phyloP scores from a whole-genome alignment of 1,140 invertebrate species.

The Lordiphosa clarofinis region DNA sequence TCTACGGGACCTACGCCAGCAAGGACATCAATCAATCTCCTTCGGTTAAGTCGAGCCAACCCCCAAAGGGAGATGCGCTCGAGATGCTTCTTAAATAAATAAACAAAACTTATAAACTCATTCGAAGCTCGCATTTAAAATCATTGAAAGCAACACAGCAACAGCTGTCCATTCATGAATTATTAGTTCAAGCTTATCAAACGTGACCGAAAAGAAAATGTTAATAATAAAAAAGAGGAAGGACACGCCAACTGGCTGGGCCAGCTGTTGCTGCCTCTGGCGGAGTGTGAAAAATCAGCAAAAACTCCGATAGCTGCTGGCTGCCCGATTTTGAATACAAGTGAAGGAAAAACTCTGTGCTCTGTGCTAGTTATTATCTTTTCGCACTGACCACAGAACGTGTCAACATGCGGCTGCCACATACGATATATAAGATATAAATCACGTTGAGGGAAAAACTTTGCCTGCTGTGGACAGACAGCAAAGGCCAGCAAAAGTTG shows the following conservation, averaged over 20 bases:
- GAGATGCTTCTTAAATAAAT: conserved; percentile 55
- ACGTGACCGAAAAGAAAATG: conserved; percentile 64
- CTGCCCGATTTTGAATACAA: conserved; percentile 37
- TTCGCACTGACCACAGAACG: conserved; percentile 62
- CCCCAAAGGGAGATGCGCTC: conserved; percentile 4
- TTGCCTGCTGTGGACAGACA: conserved; percentile 33
- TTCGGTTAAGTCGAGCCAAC: conserved; percentile 32
- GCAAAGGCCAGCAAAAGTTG: conserved; percentile 17
- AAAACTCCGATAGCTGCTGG: conserved; percentile 37
- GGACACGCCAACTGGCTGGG: conserved; percentile 44
- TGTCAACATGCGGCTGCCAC: conserved; percentile 48
- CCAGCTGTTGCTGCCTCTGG: conserved; percentile 36
- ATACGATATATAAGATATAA: conserved; percentile 41
- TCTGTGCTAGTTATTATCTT: conserved; percentile 57
- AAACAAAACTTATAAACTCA: conserved; percentile 75
- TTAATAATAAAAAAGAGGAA: conserved; percentile 53
- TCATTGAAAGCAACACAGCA: conserved; percentile 48
- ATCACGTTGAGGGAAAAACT: conserved; percentile 47
- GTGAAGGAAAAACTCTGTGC: conserved; percentile 25
- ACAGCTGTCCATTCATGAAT: conserved; percentile 73
- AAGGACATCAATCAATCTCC: conserved; percentile 67
- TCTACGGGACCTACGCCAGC: conserved; percentile 51
- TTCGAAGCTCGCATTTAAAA: conserved; percentile 75
- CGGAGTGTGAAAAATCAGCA: conserved; percentile 66
- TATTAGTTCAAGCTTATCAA: conserved; percentile 73